phyloP scores from a whole-genome alignment of 2,113 vertebrate species.

The Campylorhamphus procurvoides region DNA sequence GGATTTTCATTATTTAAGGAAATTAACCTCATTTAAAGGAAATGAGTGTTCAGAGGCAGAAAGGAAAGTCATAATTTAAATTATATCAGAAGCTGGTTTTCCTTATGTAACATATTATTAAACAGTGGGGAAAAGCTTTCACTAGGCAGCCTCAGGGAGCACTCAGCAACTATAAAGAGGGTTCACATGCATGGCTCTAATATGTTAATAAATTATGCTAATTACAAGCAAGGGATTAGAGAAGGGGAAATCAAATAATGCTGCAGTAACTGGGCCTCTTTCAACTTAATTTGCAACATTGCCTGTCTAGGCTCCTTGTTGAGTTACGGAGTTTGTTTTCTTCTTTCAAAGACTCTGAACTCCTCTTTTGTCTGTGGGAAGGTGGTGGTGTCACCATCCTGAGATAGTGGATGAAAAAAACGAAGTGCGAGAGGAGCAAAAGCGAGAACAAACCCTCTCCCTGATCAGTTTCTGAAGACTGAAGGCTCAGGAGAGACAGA shows the following conservation, averaged over 20 bases:
- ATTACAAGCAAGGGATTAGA: constrained; percentile 57
- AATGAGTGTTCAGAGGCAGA: constrained; percentile 67
- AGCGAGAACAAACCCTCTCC: background rate
- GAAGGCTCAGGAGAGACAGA: background rate
- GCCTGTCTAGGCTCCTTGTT: constrained; percentile 36
- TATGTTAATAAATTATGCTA: constrained; percentile 59
- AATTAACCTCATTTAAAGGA: constrained; percentile 64
- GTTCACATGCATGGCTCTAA: constrained; percentile 37
- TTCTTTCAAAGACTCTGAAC: constrained; percentile 31
- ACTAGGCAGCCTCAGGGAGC: constrained; percentile 54
- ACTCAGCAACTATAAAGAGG: constrained; percentile 55
- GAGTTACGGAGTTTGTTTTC: constrained; percentile 42
- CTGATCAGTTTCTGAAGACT: background rate
- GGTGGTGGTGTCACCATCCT: background rate
- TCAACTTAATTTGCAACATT: constrained; percentile 67
- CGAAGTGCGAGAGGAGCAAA: background rate
- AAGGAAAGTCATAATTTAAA: constrained; percentile 74
- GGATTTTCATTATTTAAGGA: constrained; percentile 68
- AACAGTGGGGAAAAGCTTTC: constrained; percentile 39
- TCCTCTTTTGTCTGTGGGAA: constrained; percentile 16
- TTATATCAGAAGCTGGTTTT: constrained; percentile 65
- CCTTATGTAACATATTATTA: constrained; percentile 58
- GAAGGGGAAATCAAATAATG: constrained; percentile 61
- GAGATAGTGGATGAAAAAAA: background rate
- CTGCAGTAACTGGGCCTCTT: constrained; percentile 20